Base-by-base conservation (phyloP, 2,888 invertebrate species). In the Protodeltote pygarga region DNA sequence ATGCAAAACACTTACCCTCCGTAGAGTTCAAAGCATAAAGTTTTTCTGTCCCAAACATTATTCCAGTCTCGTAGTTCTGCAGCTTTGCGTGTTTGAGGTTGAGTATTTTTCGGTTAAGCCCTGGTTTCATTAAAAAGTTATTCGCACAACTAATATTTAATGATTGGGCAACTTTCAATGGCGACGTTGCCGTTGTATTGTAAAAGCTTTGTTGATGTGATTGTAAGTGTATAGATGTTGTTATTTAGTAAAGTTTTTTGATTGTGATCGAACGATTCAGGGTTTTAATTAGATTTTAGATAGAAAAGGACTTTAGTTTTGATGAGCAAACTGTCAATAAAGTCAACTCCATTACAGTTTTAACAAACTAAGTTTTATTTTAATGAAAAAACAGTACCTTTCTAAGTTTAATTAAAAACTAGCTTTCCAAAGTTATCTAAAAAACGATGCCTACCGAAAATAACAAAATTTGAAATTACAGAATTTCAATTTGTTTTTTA, bases 1-100 rank as follows among this genome's bases (percentile, higher is more conserved):
- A 90, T 89, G 90, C 89, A 89, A 89, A 89, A 90, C 89, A 89
- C 89, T 89, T 89, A 88, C 87, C 87, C 88, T 80, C 81, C 79
- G 83, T 78, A 85, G 84, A 85, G 88, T 89, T 88, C 88, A 88
- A 87, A 90, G 87, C 88, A 81, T 84, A 87, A 90, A 89, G 82
- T 87, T 90, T 90, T 90, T 89, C 87, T 84, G 87, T 87, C 84
- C 86, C 87, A 83, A 80, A 84, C 85, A 85, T 89, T 89, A 90
- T 90, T 90, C 89, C 84, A 79, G 88, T 89, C 90, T 86, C 90
- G 89, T 90, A 89, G 87, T 84, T 87, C 75, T 81, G 73, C 78
- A 84, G 87, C 85, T 87, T 87, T 85, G 87, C 86, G 84, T 87
- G 87, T 89, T 89, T 84, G 87, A 86, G 88, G 85, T 84, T 87